Percentiles rank a stretch among this genome's conserved stretches.
Evolutionary conservation across 2,888 invertebrate species (phyloP).

Genomic region (Acleris emargana): DNA sequence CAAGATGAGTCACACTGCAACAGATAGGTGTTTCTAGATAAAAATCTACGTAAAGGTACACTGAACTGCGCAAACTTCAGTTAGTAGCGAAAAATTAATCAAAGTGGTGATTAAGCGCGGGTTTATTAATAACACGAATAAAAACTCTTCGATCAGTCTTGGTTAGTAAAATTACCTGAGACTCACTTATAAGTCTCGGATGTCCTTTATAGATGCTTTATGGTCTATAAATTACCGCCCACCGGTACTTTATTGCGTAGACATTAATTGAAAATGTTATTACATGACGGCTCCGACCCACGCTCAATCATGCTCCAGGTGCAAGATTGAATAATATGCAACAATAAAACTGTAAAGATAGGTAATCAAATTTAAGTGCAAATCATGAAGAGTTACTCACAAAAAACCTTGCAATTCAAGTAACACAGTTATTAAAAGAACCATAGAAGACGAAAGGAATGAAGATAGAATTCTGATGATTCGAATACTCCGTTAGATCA

Average conservation of each 20-base stretch:
- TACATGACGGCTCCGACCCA: conserved; percentile 48
- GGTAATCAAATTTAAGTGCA: conserved; percentile 3
- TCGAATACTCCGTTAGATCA: no score
- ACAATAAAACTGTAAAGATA: conserved; percentile 8
- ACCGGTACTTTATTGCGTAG: conserved; percentile 59
- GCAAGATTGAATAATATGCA: conserved; percentile 21
- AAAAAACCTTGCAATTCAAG: no score
- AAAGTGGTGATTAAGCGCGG: background rate
- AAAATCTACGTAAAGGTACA: no score
- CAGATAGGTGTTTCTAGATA: no score
- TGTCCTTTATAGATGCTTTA: conserved; percentile 67
- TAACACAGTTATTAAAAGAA: no score
- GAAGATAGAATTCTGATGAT: no score
- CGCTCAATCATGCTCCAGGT: conserved; percentile 35
- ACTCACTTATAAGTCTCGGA: conserved; percentile 51
- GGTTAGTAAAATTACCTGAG: conserved; percentile 50
- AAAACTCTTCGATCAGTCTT: background rate
- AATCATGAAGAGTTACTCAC: background rate
- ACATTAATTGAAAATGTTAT: conserved; percentile 64
- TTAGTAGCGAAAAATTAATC: background rate
- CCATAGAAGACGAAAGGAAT: no score
- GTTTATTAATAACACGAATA: background rate
- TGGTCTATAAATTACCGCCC: conserved; percentile 70
- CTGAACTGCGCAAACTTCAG: no score
- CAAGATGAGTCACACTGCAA: no score